Conservation (phyloP, 2,113 vertebrate species). For the Nipponia nippon region DNA sequence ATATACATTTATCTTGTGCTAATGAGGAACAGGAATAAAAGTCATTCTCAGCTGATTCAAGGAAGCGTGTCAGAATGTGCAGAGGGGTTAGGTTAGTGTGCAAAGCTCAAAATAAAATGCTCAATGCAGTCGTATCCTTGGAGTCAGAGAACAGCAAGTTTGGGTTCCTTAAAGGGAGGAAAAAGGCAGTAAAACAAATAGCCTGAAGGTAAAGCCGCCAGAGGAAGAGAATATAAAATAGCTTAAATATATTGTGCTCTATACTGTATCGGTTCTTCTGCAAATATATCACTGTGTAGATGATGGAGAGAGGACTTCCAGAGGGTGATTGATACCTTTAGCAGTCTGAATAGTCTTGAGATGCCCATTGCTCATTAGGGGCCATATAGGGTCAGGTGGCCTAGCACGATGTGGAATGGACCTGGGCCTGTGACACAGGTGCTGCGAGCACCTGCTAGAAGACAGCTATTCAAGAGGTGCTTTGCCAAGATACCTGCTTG, state of each 20-base stretch:
- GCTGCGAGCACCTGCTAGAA: not conserved
- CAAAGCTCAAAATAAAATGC: not conserved
- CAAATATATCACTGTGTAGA: not conserved
- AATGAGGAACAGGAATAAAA: not conserved
- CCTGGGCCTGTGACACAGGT: not conserved
- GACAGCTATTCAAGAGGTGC: not conserved
- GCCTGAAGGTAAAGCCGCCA: not conserved
- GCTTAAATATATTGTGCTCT: not conserved
- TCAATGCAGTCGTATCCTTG: not conserved
- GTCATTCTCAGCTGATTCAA: not conserved
- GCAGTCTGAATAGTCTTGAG: not conserved
- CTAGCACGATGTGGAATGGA: accelerated
- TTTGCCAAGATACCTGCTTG: not conserved
- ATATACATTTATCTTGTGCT: not conserved
- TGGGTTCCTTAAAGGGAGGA: not conserved
- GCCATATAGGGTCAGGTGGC: accelerated
- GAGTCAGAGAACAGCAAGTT: not conserved
- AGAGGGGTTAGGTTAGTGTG: not conserved
- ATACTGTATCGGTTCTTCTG: not conserved
- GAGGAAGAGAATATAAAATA: not conserved
- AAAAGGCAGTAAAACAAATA: not conserved
- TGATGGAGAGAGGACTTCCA: not conserved
- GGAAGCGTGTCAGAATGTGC: not conserved
- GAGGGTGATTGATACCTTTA: not conserved
- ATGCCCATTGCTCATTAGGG: not conserved